Conservation (phyloP, 2,797 vertebrate species). For the Jordanella pulchra region DNA sequence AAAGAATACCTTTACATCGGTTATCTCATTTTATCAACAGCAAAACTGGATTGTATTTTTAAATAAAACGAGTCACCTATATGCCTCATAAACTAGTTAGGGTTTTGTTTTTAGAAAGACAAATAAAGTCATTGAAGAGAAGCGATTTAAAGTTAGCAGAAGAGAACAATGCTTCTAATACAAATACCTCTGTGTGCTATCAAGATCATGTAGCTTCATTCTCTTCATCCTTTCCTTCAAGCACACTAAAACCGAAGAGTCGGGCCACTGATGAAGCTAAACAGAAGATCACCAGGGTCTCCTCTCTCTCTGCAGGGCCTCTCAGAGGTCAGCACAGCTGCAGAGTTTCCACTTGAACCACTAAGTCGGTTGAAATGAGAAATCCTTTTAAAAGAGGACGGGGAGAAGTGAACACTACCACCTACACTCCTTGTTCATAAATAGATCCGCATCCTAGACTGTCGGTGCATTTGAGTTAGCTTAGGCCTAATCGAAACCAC, state of each 20-base stretch:
- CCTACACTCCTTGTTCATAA: slow-evolving; percentile 77
- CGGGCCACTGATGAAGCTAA: slow-evolving; percentile 68
- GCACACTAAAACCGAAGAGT: slow-evolving; percentile 58
- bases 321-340: slow-evolving; percentile 68
- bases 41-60: slow-evolving; percentile 49
- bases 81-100: slow-evolving; percentile 37
- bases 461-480: slow-evolving; percentile 69
- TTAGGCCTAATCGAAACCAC: slow-evolving; percentile 73
- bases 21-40: slow-evolving; percentile 2
- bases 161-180: slow-evolving; percentile 26
- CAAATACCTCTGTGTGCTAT: slow-evolving; percentile 26
- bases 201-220: slow-evolving; percentile 42
- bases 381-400: slow-evolving; percentile 67
- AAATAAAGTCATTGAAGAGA: slow-evolving; percentile 42
- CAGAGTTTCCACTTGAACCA: slow-evolving; percentile 76
- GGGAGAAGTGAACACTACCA: slow-evolving; percentile 72
- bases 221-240: slow-evolving; percentile 59
- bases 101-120: slow-evolving; percentile 36
- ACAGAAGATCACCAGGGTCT: slow-evolving; percentile 69
- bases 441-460: slow-evolving; percentile 73
- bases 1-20: neutral
- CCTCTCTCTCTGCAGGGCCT: slow-evolving; percentile 68
- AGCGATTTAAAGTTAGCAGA: slow-evolving; percentile 30
- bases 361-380: slow-evolving; percentile 76
- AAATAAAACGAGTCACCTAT: slow-evolving; percentile 32